These are phyloP conservation scores for Apeltes quadracus DNA, from an alignment of 2,113 vertebrate species.

Conservation along the genomic window DNA sequence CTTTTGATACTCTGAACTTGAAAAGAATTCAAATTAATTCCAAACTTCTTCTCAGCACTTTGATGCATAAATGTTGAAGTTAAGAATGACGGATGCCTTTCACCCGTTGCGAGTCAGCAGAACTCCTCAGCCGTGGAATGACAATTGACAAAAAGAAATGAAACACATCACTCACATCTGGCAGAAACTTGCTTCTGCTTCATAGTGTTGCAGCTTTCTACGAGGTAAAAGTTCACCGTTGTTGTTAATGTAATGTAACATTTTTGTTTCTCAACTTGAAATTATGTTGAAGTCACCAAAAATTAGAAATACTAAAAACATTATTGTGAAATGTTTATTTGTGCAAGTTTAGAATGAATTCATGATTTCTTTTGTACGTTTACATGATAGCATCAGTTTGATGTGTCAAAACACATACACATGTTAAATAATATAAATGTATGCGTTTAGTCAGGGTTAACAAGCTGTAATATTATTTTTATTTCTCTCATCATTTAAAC, in stretches of 20 bases:
- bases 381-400: not conserved
- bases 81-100: constrained; percentile 66
- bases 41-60: constrained; percentile 52
- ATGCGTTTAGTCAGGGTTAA: not conserved
- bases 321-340: not conserved
- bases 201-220: too few species aligned
- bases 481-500: not conserved
- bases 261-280: not conserved
- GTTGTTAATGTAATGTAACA: not conserved
- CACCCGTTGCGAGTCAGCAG: constrained; percentile 60
- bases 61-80: constrained; percentile 42
- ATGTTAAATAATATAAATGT: too few species aligned
- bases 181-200: constrained; percentile 30
- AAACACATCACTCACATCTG: constrained; percentile 64
- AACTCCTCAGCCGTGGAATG: constrained; percentile 64
- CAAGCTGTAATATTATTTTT: not conserved
- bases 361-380: not conserved
- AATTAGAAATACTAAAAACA: not conserved
- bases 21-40: constrained; percentile 23
- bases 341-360: not conserved
- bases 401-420: not conserved
- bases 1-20: constrained; percentile 30
- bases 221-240: not conserved
- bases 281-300: not conserved
- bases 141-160: constrained; percentile 61